These are phyloP conservation scores for Boulengeromyrus knoepffleri DNA, from an alignment of 2,113 vertebrate species.

Conservation along the genomic window DNA sequence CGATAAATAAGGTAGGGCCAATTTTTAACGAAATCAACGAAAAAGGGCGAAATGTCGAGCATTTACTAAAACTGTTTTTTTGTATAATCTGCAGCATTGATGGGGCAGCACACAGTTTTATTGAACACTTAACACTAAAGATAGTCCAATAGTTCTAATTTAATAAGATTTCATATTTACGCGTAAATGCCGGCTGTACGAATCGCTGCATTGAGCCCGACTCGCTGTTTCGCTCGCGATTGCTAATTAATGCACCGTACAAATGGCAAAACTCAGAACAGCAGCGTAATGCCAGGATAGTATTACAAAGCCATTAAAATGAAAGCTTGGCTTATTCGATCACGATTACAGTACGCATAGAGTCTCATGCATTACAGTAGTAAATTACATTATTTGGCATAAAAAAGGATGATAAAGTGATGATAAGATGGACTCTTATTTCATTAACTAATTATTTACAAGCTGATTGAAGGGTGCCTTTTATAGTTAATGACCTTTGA, in stretches of 20 bases:
- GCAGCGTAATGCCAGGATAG: not conserved
- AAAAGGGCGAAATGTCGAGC: too few species aligned
- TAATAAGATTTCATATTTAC: not conserved
- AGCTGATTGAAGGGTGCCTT: not conserved
- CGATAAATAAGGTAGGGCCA: too few species aligned
- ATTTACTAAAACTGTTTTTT: not conserved
- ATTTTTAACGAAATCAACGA: too few species aligned
- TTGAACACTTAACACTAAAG: not conserved
- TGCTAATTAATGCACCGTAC: not conserved
- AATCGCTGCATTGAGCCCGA: not conserved
- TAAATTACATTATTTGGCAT: not conserved
- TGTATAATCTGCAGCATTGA: not conserved
- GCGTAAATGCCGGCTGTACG: not conserved
- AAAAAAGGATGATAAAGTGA: not conserved
- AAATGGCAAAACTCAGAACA: not conserved
- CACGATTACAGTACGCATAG: not conserved
- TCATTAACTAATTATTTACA: not conserved
- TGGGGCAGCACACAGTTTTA: not conserved
- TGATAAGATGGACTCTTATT: not conserved
- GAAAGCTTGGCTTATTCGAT: not conserved
- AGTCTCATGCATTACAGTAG: not conserved
- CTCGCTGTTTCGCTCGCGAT: not conserved
- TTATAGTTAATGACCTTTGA: not conserved
- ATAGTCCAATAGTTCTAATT: not conserved
- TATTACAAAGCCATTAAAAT: not conserved